phyloP scores from a whole-genome alignment of 2,888 invertebrate species.

The Thecocarcelia acutangulata region DNA sequence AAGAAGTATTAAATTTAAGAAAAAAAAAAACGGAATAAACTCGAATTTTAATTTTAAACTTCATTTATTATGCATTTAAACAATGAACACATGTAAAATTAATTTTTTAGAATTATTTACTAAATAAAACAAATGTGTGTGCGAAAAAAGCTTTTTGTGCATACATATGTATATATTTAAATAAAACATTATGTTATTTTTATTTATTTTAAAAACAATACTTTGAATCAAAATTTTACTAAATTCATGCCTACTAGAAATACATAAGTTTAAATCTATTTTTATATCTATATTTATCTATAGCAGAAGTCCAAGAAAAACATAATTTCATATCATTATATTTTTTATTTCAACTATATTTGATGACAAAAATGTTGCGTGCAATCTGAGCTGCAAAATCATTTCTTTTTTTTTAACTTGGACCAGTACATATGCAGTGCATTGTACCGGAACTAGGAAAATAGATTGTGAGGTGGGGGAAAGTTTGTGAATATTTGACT shows the following conservation, averaged over 20 bases:
- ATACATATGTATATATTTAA: constrained; percentile 40
- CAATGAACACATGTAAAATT: constrained; percentile 24
- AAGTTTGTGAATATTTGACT: no score
- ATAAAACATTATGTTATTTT: constrained; percentile 44
- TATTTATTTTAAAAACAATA: constrained; percentile 24
- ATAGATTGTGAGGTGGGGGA: no score
- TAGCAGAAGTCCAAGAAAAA: no score
- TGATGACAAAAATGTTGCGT: no score
- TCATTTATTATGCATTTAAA: constrained; percentile 31
- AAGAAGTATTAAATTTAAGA: constrained; percentile 8
- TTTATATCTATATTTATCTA: no score
- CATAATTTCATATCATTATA: no score
- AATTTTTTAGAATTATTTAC: constrained; percentile 35
- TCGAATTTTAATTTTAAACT: not conserved
- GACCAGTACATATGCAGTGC: no score
- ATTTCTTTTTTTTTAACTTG: no score
- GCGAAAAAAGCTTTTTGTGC: constrained; percentile 61
- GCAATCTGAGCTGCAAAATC: no score
- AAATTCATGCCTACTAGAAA: constrained; percentile 25
- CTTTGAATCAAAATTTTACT: constrained; percentile 49
- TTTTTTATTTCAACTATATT: no score
- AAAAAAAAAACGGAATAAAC: not conserved
- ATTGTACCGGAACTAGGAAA: no score
- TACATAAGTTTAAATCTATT: no score
- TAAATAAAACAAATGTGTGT: constrained; percentile 46